Percentiles rank a stretch among this genome's conserved stretches.
These are phyloP conservation scores for Saimiri boliviensis DNA, from an alignment of 2,113 vertebrate species.

Conservation along the genomic window DNA sequence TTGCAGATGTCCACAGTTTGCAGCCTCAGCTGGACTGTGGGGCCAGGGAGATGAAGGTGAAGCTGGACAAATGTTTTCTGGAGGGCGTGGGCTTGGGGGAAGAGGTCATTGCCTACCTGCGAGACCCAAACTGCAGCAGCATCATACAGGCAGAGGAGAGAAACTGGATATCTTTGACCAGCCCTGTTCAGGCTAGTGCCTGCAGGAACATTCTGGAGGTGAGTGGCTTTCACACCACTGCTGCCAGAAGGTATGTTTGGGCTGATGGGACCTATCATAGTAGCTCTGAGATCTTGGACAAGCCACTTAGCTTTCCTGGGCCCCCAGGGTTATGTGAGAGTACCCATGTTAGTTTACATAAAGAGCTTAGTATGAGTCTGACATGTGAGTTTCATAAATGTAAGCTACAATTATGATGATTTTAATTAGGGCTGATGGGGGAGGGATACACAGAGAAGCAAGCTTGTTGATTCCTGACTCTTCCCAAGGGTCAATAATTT, in stretches of 20 bases:
- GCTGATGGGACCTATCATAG: too few species aligned
- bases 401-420: neutral
- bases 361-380: neutral
- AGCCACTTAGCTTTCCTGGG: neutral
- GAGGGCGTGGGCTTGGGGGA: slow-evolving; percentile 29
- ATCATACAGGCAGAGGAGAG: neutral
- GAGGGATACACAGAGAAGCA: neutral
- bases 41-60: slow-evolving; percentile 57
- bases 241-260: too few species aligned
- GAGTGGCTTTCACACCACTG: neutral
- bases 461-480: neutral
- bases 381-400: neutral
- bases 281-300: neutral
- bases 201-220: slow-evolving; percentile 54
- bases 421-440: neutral
- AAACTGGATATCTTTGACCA: slow-evolving; percentile 32
- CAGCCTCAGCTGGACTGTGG: slow-evolving; percentile 61
- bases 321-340: neutral
- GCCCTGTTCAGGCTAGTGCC: slow-evolving; percentile 13
- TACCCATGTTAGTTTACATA: neutral
- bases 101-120: slow-evolving; percentile 28
- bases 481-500: neutral
- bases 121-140: neutral
- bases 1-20: slow-evolving; percentile 54
- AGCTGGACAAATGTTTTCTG: slow-evolving; percentile 58